phyloP scores from a whole-genome alignment of 2,888 invertebrate genomes.

The Notodonta dromedarius region DNA sequence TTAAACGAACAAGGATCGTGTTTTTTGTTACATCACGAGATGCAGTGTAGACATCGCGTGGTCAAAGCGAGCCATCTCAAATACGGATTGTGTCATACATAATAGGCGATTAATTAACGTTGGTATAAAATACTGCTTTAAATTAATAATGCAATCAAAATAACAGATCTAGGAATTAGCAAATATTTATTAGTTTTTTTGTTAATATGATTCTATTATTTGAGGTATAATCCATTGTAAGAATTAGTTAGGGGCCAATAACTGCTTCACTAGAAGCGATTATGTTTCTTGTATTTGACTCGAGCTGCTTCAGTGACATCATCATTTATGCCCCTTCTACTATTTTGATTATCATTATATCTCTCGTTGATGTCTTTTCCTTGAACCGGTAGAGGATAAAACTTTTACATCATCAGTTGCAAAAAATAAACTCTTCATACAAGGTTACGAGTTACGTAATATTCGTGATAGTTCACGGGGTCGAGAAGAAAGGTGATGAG shows the following conservation, averaged over 20 bases:
- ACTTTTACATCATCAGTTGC: too few relatives aligned
- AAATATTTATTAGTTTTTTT: too few relatives aligned
- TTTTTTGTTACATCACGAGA: conserved; percentile 20
- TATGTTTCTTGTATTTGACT: too few relatives aligned
- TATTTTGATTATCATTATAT: too few relatives aligned
- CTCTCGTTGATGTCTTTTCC: too few relatives aligned
- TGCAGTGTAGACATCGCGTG: conserved; percentile 30
- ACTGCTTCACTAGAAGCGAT: too few relatives aligned
- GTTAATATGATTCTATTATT: too few relatives aligned
- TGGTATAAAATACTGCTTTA: neutral
- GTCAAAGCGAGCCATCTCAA: conserved; percentile 19
- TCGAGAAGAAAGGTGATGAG: conserved; percentile 68
- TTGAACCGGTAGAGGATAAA: too few relatives aligned
- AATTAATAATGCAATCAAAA: neutral
- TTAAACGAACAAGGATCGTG: conserved; percentile 24
- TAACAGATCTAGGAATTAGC: neutral
- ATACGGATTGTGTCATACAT: conserved; percentile 12
- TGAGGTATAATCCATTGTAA: too few relatives aligned
- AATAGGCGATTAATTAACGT: conserved; percentile 6
- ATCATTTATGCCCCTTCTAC: too few relatives aligned
- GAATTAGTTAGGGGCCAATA: too few relatives aligned
- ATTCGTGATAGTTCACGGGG: conserved; percentile 65
- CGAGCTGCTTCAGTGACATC: too few relatives aligned
- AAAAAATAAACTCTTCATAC: conserved; percentile 9
- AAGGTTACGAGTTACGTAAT: conserved; percentile 41